Evolutionary conservation across 2,888 invertebrate species (phyloP), one percentile per base, ranked within the genome.

Genomic region (Ganaspis brasiliensis): DNA sequence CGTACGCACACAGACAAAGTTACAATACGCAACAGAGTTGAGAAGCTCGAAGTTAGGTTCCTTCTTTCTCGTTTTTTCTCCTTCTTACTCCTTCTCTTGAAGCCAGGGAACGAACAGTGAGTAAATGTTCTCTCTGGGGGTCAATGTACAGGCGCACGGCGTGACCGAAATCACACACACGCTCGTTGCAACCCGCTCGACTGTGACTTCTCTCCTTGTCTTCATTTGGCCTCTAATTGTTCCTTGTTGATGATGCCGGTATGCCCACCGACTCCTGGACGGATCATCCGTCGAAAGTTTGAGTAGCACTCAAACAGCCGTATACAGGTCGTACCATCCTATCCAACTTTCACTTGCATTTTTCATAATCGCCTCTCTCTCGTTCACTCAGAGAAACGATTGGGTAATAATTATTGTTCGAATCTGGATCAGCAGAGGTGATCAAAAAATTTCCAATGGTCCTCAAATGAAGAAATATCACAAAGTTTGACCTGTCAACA

Each of bases 81-180:
- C 75, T 78, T 73, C 80, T 81, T 79, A 76, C 77, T 76, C 79
- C 57, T 70, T 75, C 75, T 63, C 75, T 55, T 76, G 40, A 24
- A 21, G 35, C 63, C 26, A 59, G 67, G 79, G 79, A 79, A 81
- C 79, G 80, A 81, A 84, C 84, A 81, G 84, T 84, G 87, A 86
- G 85, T 86, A 86, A 87, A 87, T 86, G 83, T 82, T 85, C 85
- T 84, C 82, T 76, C 81, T 75, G 84, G 87, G 86, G 91, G 90
- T 91, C 91, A 91, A 90, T 85, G 91, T 90, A 91, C 91, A 90
- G 90, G 87, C 91, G 88, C 84, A 83, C 89, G 88, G 89, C 90
- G 90, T 91, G 90, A 90, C 90, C 90, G 88, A 91, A 91, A 91
- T 90, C 90, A 89, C 90, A 89, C 89, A 88, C 88, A 86, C 87